Evolutionary conservation across 1,140 invertebrate species (phyloP).

Genomic region (Drosophila sp.): DNA sequence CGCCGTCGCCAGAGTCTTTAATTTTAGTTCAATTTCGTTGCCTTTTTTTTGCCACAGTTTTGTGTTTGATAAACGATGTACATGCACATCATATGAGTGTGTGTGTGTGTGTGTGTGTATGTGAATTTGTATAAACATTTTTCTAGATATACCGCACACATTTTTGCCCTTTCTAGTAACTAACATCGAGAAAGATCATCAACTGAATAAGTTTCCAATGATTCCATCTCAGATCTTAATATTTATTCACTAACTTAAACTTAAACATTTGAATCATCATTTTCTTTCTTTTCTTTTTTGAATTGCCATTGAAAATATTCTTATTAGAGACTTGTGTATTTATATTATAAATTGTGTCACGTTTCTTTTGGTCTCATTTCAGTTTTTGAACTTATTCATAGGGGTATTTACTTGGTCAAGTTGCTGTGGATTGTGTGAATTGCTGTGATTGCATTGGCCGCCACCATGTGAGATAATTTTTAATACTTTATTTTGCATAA

Average conservation of each 20-base stretch:
- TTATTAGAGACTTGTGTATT: conserved; percentile 14
- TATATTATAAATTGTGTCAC: background rate
- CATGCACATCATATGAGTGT: background rate
- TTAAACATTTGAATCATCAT: too few relatives aligned
- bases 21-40: conserved; percentile 20
- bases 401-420: conserved; percentile 11
- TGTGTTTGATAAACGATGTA: conserved; percentile 4
- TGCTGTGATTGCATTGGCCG: background rate
- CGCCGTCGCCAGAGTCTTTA: conserved; percentile 13
- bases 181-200: too few relatives aligned
- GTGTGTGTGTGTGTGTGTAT: too few relatives aligned
- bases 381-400: background rate
- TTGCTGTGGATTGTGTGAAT: conserved; percentile 4
- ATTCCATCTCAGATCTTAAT: too few relatives aligned
- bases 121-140: too few relatives aligned
- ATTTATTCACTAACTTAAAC: too few relatives aligned
- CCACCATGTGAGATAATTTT: background rate
- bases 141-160: too few relatives aligned
- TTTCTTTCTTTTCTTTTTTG: too few relatives aligned
- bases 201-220: too few relatives aligned
- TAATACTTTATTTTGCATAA: background rate
- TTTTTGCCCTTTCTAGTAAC: too few relatives aligned
- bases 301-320: background rate
- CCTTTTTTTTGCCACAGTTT: conserved; percentile 7
- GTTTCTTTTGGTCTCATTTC: background rate